phyloP scores from a whole-genome alignment of 2,113 vertebrate species.

The Oreochromis aureus region DNA sequence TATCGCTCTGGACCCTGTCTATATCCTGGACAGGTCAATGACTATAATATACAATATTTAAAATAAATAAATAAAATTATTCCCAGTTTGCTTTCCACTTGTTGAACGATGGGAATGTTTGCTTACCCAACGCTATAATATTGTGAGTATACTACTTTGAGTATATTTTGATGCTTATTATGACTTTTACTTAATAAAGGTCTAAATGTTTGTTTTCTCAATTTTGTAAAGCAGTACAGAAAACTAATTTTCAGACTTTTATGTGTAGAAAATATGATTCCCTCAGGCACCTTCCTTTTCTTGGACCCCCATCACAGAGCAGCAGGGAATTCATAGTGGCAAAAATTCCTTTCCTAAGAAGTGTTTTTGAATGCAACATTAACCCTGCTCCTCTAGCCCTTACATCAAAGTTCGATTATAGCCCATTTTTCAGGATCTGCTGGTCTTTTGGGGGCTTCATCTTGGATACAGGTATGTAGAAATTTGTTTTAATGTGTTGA shows the following conservation, averaged over 20 bases:
- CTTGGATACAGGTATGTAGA: not conserved
- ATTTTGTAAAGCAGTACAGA: not conserved
- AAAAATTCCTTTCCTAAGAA: not conserved
- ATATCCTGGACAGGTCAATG: not conserved
- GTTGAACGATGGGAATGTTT: not conserved
- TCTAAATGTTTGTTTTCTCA: not conserved
- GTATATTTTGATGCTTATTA: not conserved
- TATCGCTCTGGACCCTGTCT: not conserved
- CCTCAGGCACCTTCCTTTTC: not conserved
- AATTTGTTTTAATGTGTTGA: not conserved
- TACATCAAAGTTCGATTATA: not conserved
- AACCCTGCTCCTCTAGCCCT: not conserved
- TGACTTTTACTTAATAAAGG: not conserved
- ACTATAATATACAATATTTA: not conserved
- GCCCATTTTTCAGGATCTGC: not conserved
- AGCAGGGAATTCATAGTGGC: not conserved
- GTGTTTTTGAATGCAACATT: not conserved
- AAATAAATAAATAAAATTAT: not conserved
- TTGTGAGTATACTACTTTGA: accelerated
- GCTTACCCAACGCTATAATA: not conserved
- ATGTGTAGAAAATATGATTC: not conserved
- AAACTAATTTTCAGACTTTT: not conserved
- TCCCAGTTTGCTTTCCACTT: not conserved
- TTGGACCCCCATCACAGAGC: not conserved
- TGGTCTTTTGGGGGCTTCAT: not conserved